Evolutionary conservation across 2,888 invertebrate genomes (phyloP).

Genomic region (Julus scandinavius): DNA sequence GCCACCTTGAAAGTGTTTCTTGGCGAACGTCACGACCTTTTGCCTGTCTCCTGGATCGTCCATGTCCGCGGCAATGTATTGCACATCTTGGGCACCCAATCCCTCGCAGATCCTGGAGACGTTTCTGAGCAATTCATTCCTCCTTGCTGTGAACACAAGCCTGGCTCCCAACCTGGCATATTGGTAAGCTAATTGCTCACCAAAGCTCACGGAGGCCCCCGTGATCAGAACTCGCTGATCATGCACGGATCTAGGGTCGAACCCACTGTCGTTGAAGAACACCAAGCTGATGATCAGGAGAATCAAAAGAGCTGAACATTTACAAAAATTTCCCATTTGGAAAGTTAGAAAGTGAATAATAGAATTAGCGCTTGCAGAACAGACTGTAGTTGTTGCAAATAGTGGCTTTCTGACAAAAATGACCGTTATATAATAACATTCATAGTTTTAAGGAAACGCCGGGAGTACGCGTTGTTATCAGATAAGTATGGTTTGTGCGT

Average conservation of each 20-base stretch:
- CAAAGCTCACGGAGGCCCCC: constrained; percentile 62
- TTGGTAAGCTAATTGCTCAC: constrained; percentile 65
- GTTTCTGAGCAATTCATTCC: constrained; percentile 11
- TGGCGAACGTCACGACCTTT: background rate
- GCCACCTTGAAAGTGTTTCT: background rate
- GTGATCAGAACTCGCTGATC: constrained; percentile 64
- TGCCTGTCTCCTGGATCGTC: background rate
- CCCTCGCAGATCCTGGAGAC: background rate
- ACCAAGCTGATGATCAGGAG: too few species aligned
- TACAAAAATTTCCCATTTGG: too few species aligned
- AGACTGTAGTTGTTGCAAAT: too few species aligned
- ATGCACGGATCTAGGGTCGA: background rate
- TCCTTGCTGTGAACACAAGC: constrained; percentile 41
- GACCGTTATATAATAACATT: too few species aligned
- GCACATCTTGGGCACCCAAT: constrained; percentile 29
- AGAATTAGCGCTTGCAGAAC: too few species aligned
- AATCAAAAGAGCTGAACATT: too few species aligned
- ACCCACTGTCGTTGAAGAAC: background rate
- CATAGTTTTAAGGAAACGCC: too few species aligned
- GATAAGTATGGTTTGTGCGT: too few species aligned
- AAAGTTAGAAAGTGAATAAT: too few species aligned
- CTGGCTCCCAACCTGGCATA: constrained; percentile 63
- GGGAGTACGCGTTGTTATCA: too few species aligned
- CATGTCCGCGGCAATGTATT: background rate
- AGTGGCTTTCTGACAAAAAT: too few species aligned